Base-by-base conservation (phyloP, 2,888 invertebrate species). In the Amblyteles armatorius region DNA sequence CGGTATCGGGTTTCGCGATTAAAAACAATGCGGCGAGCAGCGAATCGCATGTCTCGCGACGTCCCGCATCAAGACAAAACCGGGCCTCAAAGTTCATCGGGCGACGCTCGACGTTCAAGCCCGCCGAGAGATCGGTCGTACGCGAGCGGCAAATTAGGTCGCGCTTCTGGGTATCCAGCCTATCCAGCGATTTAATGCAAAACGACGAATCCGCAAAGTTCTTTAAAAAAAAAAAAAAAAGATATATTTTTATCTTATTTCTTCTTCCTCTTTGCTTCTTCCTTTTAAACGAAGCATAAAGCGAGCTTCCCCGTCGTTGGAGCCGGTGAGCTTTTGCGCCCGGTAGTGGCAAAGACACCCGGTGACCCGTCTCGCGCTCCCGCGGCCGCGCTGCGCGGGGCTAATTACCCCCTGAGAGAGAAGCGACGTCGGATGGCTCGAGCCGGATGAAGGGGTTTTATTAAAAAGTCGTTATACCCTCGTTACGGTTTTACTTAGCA, bases 381-480 rank as follows among this genome's bases (percentile, higher is more conserved):
- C 76, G 73, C 67, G 40, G 7, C 22, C 55, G 68, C 29, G 44
- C n/a, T 0, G 73, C 73, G 68, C 68, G 68, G 65, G 76, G 74
- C 84, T 82, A 85, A 85, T 85, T 85, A 85, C 74, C 82, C 71
- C 74, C 82, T 65, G 29, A 55, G 72, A 82, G 84, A 84, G 72
- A 57, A 55, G 40, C 22, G 16, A 77, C 40, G 52, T n/a, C 7
- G 29, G 7, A 13, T 26, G 29, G 29, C 13, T 26, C 1, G 0
- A 50, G 22, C 11, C 50, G 26, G 48, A 26, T 22, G 50, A 16
- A 29, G 50, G 16, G 69, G 57, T 82, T 85, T 85, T 85, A 82
- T 85, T 79, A 85, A 85, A 85, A 85, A 79, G 71, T 85, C 84
- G 82, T 85, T 82, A 85, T 76, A 82, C 71, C 76, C 84, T 85